phyloP scores from a whole-genome alignment of 1,140 invertebrate species.

The Drosophila lini region DNA sequence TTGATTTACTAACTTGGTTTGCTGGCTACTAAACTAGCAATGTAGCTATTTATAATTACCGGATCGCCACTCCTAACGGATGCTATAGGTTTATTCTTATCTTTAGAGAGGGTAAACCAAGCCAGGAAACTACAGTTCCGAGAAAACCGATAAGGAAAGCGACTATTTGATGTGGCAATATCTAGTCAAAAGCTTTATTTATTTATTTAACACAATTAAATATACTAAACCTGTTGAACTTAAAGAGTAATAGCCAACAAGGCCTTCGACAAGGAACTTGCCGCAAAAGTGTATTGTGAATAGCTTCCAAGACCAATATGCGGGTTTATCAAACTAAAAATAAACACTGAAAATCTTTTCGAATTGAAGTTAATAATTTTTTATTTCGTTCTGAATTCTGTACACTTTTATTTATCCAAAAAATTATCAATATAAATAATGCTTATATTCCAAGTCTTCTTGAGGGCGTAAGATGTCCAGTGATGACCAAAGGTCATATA shows the following conservation, averaged over 20 bases:
- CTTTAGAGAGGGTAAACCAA: constrained; percentile 2
- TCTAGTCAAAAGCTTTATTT: constrained; percentile 7
- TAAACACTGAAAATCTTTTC: no score
- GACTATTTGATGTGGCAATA: background rate
- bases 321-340: no score
- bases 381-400: no score
- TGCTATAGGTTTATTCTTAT: background rate
- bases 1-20: background rate
- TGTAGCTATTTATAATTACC: background rate
- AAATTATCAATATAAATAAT: no score
- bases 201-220: constrained; percentile 1
- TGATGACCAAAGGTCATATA: background rate
- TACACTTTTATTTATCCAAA: no score
- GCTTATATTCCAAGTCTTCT: no score
- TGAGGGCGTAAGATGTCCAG: no score
- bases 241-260: background rate
- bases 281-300: no score
- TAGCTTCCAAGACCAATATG: no score
- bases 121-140: background rate
- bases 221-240: no score
- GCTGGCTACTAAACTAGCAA: background rate
- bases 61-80: background rate
- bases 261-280: background rate
- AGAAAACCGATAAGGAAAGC: background rate
- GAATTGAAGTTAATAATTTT: no score